Percentiles rank a stretch among this genome's conserved stretches.
These are phyloP conservation scores for Sterrhoptilus dennistouni DNA, from an alignment of 2,113 vertebrate species.

Conservation along the genomic window DNA sequence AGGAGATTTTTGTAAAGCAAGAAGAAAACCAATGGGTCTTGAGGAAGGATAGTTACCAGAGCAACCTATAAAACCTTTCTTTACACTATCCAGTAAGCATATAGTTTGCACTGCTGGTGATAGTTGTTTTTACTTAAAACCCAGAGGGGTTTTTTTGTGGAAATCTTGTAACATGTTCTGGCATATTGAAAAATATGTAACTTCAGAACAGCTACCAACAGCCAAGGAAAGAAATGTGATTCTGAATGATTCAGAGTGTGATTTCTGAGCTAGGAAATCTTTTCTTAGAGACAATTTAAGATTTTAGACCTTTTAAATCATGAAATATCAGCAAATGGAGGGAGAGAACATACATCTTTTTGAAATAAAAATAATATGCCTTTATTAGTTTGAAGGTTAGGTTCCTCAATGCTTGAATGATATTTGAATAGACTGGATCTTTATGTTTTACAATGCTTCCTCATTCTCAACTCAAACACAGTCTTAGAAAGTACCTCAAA, in stretches of 20 bases:
- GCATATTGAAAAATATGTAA: neutral
- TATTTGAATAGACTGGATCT: neutral
- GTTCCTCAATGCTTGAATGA: neutral
- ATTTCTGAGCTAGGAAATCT: neutral
- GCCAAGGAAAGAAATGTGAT: neutral
- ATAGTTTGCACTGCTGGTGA: neutral
- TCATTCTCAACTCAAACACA: neutral
- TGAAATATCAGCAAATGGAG: neutral
- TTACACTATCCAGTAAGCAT: neutral
- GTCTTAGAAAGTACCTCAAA: neutral
- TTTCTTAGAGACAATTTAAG: neutral
- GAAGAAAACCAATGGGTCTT: neutral
- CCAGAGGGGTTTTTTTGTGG: neutral
- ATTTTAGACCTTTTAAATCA: neutral
- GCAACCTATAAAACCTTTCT: neutral
- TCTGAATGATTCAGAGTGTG: neutral
- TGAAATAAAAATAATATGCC: neutral
- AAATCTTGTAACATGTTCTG: neutral
- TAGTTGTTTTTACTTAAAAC: neutral
- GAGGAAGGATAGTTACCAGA: neutral
- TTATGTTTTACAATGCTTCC: neutral
- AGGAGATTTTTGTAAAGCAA: neutral
- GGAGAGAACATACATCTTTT: rapidly evolving
- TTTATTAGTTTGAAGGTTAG: neutral
- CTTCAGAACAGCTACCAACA: neutral